Conservation (phyloP, 2,797 vertebrate species). For the Sebastiscus tertius region DNA sequence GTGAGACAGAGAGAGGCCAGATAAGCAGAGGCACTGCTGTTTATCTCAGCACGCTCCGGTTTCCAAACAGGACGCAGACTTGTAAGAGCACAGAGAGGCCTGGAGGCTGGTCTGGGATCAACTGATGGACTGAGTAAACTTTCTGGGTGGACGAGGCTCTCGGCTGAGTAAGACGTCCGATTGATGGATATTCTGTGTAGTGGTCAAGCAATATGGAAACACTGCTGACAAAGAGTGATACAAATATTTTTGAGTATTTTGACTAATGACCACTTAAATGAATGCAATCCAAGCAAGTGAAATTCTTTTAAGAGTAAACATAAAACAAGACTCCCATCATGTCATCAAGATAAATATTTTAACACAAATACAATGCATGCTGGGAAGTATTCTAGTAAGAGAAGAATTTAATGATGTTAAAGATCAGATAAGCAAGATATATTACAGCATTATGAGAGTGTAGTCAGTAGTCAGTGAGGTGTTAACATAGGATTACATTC, state of each 20-base stretch:
- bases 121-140: slow-evolving; percentile 16
- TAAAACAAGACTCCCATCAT: background rate
- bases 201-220: background rate
- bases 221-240: background rate
- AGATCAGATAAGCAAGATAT: too few species aligned
- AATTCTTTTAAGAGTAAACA: too few species aligned
- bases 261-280: background rate
- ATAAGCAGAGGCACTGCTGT: slow-evolving; percentile 40
- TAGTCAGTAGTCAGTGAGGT: too few species aligned
- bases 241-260: too few species aligned
- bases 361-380: too few species aligned
- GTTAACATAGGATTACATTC: background rate
- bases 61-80: slow-evolving; percentile 58
- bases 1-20: slow-evolving; percentile 20
- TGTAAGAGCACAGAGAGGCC: slow-evolving; percentile 1
- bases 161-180: background rate
- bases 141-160: background rate
- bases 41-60: slow-evolving; percentile 37
- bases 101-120: slow-evolving; percentile 6
- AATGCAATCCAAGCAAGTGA: too few species aligned
- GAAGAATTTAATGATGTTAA: too few species aligned
- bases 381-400: too few species aligned
- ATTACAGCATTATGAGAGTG: too few species aligned
- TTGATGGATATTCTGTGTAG: background rate
- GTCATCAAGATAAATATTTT: too few species aligned